A percentile compares a stretch with the other conserved stretches of the same genome.
phyloP scores from a whole-genome alignment of 2,888 invertebrate genomes.

The Pachycephus smyrnensis region DNA sequence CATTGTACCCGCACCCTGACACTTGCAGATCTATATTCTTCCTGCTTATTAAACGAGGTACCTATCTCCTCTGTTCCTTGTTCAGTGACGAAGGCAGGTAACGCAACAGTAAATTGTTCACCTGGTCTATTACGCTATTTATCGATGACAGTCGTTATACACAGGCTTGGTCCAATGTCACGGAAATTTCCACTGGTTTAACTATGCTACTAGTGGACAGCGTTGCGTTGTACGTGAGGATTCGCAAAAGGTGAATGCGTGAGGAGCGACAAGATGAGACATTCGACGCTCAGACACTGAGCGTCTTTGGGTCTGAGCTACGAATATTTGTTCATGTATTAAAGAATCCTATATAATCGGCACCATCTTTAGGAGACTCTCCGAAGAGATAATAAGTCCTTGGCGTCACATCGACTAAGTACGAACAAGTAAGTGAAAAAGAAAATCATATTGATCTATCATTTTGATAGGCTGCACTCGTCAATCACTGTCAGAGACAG shows the following conservation, averaged over 20 bases:
- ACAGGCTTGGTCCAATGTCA: neutral
- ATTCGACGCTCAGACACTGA: neutral
- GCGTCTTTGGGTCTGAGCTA: neutral
- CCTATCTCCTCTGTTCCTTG: neutral
- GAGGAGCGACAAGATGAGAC: neutral
- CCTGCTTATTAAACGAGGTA: neutral
- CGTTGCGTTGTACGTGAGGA: neutral
- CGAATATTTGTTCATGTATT: neutral
- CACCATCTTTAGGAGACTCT: neutral
- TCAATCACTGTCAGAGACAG: neutral
- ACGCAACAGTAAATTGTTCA: neutral
- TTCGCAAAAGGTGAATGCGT: neutral
- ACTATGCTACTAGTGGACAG: neutral
- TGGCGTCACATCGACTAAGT: neutral
- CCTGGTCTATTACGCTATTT: neutral
- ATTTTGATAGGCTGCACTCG: neutral
- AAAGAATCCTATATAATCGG: neutral
- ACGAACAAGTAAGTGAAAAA: neutral
- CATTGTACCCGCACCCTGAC: constrained; percentile 16
- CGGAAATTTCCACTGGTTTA: neutral
- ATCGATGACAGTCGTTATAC: neutral
- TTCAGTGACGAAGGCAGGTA: neutral
- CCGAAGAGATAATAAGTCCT: neutral
- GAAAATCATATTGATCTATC: neutral
- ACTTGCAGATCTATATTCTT: neutral